These are phyloP conservation scores for Procambarus clarkii DNA, from an alignment of 1,140 invertebrate species.

Conservation along the genomic window DNA sequence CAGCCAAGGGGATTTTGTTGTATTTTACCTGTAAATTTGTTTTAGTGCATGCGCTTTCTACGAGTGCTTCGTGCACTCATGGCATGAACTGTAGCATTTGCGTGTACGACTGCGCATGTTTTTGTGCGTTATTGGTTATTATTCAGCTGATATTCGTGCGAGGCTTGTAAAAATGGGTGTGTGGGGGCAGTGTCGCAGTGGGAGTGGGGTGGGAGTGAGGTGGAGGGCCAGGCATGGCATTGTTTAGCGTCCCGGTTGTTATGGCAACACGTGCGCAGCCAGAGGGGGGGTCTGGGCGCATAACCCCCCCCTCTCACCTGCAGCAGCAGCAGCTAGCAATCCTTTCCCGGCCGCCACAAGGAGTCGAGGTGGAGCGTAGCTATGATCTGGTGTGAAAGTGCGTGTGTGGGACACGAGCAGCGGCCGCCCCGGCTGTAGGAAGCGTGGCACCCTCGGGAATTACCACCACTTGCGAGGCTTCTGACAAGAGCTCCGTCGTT, in stretches of 20 bases:
- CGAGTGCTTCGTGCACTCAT: too few species aligned
- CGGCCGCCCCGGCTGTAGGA: neutral
- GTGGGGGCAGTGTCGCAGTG: slow-evolving; percentile 1
- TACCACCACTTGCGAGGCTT: slow-evolving; percentile 36
- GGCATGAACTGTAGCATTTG: too few species aligned
- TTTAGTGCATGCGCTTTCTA: too few species aligned
- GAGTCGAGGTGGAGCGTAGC: slow-evolving; percentile 17
- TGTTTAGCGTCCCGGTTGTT: slow-evolving; percentile 45
- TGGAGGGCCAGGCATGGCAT: slow-evolving; percentile 1
- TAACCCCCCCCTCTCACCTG: neutral
- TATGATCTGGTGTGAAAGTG: neutral
- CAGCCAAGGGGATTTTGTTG: too few species aligned
- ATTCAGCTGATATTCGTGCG: neutral
- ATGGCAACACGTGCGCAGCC: slow-evolving; percentile 43
- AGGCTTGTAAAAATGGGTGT: slow-evolving; percentile 2
- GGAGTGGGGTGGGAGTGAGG: neutral
- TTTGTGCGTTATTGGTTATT: neutral
- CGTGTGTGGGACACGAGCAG: neutral
- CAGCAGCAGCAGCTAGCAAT: neutral
- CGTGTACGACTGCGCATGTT: too few species aligned
- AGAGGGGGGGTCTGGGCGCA: neutral
- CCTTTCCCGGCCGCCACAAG: neutral
- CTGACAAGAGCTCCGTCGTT: slow-evolving; percentile 26
- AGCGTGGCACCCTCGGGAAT: neutral
- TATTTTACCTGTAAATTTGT: too few species aligned